Percentiles rank a stretch among this genome's conserved stretches.
Conservation (phyloP, 1,140 invertebrate genomes). For the Vollenhovia emeryi region DNA sequence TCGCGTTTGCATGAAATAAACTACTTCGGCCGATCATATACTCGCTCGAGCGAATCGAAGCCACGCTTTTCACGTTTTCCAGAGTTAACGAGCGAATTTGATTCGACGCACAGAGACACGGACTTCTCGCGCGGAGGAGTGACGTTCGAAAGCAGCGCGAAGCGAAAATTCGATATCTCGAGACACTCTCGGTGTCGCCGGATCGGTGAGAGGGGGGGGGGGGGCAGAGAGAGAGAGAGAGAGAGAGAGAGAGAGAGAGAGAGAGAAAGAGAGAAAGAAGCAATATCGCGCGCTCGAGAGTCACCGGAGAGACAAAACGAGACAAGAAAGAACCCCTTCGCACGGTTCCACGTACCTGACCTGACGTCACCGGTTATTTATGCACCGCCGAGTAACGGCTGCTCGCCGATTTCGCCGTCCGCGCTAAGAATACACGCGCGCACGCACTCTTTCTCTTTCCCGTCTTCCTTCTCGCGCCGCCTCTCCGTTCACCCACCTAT, state of each 20-base stretch:
- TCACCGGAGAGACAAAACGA: neutral
- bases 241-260: too few relatives aligned
- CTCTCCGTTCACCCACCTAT: neutral
- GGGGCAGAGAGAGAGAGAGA: too few relatives aligned
- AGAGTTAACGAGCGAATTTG: slow-evolving; percentile 16
- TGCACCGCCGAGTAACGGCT: slow-evolving; percentile 38
- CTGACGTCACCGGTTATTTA: slow-evolving; percentile 68
- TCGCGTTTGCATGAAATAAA: slow-evolving; percentile 5
- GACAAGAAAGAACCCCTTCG: slow-evolving; percentile 19
- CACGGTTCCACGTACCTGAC: slow-evolving; percentile 38
- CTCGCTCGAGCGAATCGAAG: neutral
- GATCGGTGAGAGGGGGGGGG: too few relatives aligned
- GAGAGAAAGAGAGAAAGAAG: too few relatives aligned
- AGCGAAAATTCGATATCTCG: neutral
- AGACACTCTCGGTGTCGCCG: neutral
- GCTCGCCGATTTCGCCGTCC: slow-evolving; percentile 38
- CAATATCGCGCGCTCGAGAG: neutral
- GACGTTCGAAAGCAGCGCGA: neutral
- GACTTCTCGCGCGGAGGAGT: neutral
- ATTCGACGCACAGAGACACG: neutral
- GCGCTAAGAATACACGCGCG: slow-evolving; percentile 65
- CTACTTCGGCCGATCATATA: slow-evolving; percentile 5
- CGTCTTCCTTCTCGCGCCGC: neutral
- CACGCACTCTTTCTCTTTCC: neutral
- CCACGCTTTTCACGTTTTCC: neutral